Evolutionary conservation across 2,888 invertebrate genomes (phyloP), one percentile per base, ranked within the genome.

Genomic region (Hoplodrina blanda): DNA sequence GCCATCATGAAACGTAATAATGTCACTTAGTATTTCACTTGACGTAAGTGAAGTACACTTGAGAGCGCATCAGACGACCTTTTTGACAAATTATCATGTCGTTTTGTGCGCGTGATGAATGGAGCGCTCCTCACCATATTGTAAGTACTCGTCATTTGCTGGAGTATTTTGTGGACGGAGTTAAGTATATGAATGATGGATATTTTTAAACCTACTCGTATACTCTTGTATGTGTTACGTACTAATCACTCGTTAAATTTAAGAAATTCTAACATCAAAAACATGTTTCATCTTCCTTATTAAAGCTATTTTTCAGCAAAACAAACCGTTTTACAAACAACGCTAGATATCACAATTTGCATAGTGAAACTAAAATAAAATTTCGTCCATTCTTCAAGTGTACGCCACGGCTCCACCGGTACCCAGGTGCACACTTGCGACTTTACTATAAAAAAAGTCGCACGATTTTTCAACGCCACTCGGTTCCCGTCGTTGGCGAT

Each of bases 41-140:
- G 63, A n/a, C 25, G 44, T 70, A 71, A 78, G 76, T 75, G 75
- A 64, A 59, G 53, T 55, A 62, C 50, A 63, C 75, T 70, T 49
- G 69, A 64, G 71, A 73, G 71, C 70, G 56, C 77, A 70, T 69
- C 73, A 46, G 57, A 49, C 57, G 71, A 78, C 73, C 81, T 81
- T 83, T 81, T 69, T 82, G 83, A 82, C 82, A 83, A 76, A 82
- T 83, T 81, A 82, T 82, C 73, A 56, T 72, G 74, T 64, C 70
- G 70, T 72, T 80, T 68, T 83, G 69, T 67, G 71, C 54, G 37
- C 44, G 53, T 83, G 74, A 76, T 68, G 76, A 65, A 78, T 73
- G 41, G 13, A 57, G 59, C 19, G 55, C 55, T 61, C 63, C 54
- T 61, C 64, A 72, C 62, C 63, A 72, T 81, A 71, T 76, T 68